Conservation (phyloP, 2,888 invertebrate species). For the Carpatolechia fugitivella region DNA sequence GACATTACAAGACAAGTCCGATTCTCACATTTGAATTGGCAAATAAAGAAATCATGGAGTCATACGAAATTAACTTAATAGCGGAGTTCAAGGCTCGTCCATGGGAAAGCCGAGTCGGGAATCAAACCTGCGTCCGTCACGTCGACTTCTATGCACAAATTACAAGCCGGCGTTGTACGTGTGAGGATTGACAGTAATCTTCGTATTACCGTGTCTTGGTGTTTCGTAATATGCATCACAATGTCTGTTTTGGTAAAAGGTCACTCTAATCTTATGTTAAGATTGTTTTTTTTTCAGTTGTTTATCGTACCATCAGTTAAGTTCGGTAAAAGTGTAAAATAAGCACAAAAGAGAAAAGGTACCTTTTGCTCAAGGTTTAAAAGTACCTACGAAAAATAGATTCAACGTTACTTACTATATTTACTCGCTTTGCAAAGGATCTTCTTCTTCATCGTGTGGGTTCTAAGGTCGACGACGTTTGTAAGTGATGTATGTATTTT, state of each 20-base stretch:
- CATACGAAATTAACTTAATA: slow-evolving; percentile 25
- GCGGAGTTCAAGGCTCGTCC: slow-evolving; percentile 28
- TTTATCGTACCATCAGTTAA: no score
- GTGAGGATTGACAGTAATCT: slow-evolving; percentile 38
- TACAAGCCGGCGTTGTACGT: slow-evolving; percentile 61
- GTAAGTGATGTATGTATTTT: no score
- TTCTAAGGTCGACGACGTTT: no score
- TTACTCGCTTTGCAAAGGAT: no score
- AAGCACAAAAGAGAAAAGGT: no score
- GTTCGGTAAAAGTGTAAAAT: no score
- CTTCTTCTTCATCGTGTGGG: no score
- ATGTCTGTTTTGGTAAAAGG: slow-evolving; percentile 8
- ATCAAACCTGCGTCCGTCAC: slow-evolving; percentile 35
- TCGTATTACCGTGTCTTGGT: slow-evolving; percentile 20
- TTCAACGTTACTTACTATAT: no score
- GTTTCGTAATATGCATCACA: not conserved
- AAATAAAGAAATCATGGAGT: slow-evolving; percentile 37
- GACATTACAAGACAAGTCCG: not conserved
- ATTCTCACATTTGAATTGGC: slow-evolving; percentile 4
- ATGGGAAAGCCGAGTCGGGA: slow-evolving; percentile 43
- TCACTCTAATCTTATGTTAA: not conserved
- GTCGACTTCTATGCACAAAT: slow-evolving; percentile 45
- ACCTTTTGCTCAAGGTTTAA: no score
- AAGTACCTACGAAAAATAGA: no score
- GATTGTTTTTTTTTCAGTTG: not conserved